phyloP scores from a whole-genome alignment of 1,140 invertebrate species.

The Anoplophora glabripennis region DNA sequence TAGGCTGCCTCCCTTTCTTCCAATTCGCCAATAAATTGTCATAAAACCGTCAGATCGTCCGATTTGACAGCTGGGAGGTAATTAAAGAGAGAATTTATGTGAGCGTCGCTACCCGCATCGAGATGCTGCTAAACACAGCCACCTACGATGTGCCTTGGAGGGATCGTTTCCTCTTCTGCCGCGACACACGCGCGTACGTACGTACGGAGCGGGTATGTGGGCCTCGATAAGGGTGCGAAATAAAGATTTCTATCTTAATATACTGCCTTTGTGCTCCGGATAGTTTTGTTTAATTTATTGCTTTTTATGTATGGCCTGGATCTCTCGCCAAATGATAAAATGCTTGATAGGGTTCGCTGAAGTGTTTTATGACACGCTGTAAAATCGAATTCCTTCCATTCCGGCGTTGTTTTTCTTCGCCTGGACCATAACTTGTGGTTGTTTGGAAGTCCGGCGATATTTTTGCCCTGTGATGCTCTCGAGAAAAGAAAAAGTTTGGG shows the following conservation, averaged over 20 bases:
- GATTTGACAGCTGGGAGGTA: constrained; percentile 65
- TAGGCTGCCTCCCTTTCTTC: constrained; percentile 46
- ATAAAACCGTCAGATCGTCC: constrained; percentile 67
- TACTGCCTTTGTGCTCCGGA: constrained; percentile 26
- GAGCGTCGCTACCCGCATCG: constrained; percentile 44
- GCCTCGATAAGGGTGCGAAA: background rate
- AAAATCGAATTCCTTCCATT: no score
- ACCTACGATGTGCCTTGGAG: constrained; percentile 11
- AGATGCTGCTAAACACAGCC: constrained; percentile 30
- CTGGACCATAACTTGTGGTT: no score
- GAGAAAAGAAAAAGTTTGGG: no score
- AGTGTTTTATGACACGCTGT: no score
- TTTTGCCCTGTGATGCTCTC: no score
- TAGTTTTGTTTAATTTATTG: constrained; percentile 6
- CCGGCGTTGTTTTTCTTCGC: no score
- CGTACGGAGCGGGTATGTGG: background rate
- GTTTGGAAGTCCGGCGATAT: no score
- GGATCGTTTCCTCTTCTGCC: constrained; percentile 9
- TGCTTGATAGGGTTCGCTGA: no score
- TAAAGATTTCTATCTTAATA: constrained; percentile 25
- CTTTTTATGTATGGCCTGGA: constrained; percentile 20
- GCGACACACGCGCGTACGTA: background rate
- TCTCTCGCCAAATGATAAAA: constrained; percentile 8
- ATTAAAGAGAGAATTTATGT: constrained; percentile 67
- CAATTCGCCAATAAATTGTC: constrained; percentile 63